A percentile compares a stretch with the other conserved stretches of the same genome.
Conservation (phyloP, 2,888 invertebrate genomes). For the Drymonia ruficornis region DNA sequence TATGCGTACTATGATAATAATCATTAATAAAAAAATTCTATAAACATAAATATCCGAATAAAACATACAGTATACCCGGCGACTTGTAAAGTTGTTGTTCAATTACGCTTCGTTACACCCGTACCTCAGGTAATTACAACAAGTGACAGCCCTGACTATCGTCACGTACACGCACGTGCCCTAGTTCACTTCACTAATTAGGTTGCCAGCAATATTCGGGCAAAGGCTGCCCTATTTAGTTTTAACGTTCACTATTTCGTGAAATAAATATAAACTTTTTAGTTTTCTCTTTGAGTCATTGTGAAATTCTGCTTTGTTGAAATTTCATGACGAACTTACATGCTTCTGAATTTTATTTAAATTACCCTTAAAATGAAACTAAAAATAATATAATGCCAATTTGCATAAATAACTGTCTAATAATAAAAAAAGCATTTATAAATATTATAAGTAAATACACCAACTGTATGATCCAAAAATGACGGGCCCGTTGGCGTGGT, state of each 20-base stretch:
- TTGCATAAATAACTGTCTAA: too few relatives aligned
- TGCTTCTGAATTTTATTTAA: too few relatives aligned
- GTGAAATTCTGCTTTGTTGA: background rate
- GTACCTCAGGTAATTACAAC: slow-evolving; percentile 26
- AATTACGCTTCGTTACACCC: slow-evolving; percentile 18
- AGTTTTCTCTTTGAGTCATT: background rate
- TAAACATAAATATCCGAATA: too few relatives aligned
- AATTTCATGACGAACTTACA: background rate
- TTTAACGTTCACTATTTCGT: slow-evolving; percentile 1
- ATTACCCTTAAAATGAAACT: too few relatives aligned
- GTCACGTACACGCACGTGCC: slow-evolving; percentile 29
- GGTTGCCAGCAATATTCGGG: slow-evolving; percentile 24
- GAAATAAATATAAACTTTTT: slow-evolving; percentile 1
- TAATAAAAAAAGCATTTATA: too few relatives aligned
- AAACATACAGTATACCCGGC: slow-evolving; percentile 10
- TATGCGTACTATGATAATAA: too few relatives aligned
- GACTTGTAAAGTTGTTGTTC: slow-evolving; percentile 14
- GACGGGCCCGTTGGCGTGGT: too few relatives aligned
- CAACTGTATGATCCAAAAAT: too few relatives aligned
- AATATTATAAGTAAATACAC: too few relatives aligned
- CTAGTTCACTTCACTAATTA: slow-evolving; percentile 35
- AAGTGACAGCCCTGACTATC: slow-evolving; percentile 24
- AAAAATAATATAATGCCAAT: too few relatives aligned
- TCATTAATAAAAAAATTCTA: too few relatives aligned
- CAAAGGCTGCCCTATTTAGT: slow-evolving; percentile 9